These are phyloP conservation scores for Hirundo rustica DNA, from an alignment of 2,797 vertebrate genomes.

Conservation along the genomic window DNA sequence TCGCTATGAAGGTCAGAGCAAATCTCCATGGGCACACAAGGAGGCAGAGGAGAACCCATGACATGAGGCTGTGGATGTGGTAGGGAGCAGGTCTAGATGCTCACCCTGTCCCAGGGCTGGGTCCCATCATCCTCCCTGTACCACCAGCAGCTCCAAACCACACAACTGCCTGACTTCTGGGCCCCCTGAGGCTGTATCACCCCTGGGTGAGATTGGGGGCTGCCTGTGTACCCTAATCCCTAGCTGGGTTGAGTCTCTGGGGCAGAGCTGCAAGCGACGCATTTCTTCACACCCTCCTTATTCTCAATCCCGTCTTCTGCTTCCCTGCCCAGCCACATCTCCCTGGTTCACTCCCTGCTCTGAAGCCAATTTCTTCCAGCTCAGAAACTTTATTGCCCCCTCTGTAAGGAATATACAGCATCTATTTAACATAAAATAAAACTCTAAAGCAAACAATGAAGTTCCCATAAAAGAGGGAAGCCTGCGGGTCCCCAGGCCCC, in stretches of 20 bases:
- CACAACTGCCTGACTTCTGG: accelerated
- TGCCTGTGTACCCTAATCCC: not conserved
- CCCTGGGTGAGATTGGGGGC: not conserved
- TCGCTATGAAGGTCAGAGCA: accelerated
- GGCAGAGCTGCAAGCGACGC: accelerated
- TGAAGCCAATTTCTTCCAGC: conserved; percentile 40
- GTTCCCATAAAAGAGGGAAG: conserved; percentile 58
- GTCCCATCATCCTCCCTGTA: accelerated
- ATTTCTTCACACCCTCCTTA: not conserved
- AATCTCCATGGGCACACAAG: not conserved
- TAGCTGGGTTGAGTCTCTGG: not conserved
- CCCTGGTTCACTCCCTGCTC: not conserved
- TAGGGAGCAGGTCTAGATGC: not conserved
- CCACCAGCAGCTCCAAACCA: not conserved
- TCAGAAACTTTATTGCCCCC: conserved; percentile 49
- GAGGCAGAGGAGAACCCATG: accelerated
- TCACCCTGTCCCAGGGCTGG: accelerated
- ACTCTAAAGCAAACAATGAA: conserved; percentile 68
- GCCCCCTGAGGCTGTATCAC: not conserved
- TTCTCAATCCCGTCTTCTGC: not conserved
- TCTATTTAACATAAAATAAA: conserved; percentile 65
- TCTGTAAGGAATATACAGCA: conserved; percentile 45
- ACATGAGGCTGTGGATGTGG: accelerated
- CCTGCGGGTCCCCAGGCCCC: not conserved
- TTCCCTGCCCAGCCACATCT: not conserved